Base-by-base conservation (phyloP, 2,113 vertebrate species). In the Zosterops borbonicus region DNA sequence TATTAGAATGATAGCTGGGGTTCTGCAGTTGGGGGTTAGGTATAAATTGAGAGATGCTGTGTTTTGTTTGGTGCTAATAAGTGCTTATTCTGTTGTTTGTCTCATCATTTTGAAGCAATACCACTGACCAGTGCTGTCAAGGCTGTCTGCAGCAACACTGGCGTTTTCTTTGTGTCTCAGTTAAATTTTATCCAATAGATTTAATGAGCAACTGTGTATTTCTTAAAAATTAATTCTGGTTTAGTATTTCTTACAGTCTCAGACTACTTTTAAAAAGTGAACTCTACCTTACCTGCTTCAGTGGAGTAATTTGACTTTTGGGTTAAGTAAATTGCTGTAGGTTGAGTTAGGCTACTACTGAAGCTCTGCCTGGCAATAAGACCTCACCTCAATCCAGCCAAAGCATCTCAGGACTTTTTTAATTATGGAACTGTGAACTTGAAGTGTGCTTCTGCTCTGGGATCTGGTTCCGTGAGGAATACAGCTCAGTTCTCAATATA, bases 401-500 rank as follows among this genome's bases (percentile, higher is more conserved):
- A 58, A 92, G 82, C 12, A 68, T 93, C 41, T 21, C 70, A 76
- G 69, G 67, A 56, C 49, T 35, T 44, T 59, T 69, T 70, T 62
- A 73, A 39, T 63, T 80, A 31, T 5, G 24, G 37, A 91, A 31
- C 69, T 92, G 81, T 95, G 55, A 96, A 90, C 12, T 84, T 71
- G 17, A 83, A 87, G 28, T 58, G 9, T 5, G 6, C 14, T 55
- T 90, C 37, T 81, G 28, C 50, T 47, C n/a, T 47, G 27, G 33
- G 23, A 35, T 23, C 28, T 33, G 27, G 1, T 25, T 87, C 39
- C 77, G 13, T 70, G 41, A 64, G 37, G 28, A 87, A 4, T 29
- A 20, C 24, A 78, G n/a, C 29, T 41, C 9, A 4, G 29, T 88
- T 73, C 77, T 94, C 70, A 52, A 15, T 18, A 63, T 14, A 31